phyloP scores from a whole-genome alignment of 2,888 invertebrate species.

The Plagiodera versicolora region DNA sequence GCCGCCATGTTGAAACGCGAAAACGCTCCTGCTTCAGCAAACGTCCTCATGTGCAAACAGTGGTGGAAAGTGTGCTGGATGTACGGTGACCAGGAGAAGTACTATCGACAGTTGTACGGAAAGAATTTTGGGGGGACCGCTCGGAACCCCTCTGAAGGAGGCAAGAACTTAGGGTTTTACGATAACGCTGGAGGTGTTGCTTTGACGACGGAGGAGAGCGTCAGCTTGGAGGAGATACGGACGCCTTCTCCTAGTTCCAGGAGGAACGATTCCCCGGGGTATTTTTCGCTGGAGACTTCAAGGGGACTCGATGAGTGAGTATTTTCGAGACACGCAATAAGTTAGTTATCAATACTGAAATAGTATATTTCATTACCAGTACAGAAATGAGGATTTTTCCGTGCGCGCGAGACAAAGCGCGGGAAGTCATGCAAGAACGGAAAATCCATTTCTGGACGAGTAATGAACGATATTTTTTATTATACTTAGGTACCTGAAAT shows the following conservation, averaged over 20 bases:
- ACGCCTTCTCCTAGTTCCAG: slow-evolving; percentile 31
- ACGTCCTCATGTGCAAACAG: slow-evolving; percentile 80
- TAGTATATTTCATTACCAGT: too few relatives aligned
- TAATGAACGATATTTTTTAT: too few relatives aligned
- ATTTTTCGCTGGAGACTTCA: slow-evolving; percentile 42
- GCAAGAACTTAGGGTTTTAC: slow-evolving; percentile 25
- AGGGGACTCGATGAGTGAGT: slow-evolving; percentile 47
- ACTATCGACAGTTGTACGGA: slow-evolving; percentile 81
- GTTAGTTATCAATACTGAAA: neutral
- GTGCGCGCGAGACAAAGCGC: too few relatives aligned
- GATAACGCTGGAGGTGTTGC: slow-evolving; percentile 24
- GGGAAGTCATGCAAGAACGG: too few relatives aligned
- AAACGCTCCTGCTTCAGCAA: slow-evolving; percentile 59
- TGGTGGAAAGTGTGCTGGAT: slow-evolving; percentile 92
- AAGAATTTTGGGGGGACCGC: slow-evolving; percentile 33
- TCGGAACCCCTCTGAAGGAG: neutral
- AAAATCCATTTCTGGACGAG: too few relatives aligned
- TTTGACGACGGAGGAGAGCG: slow-evolving; percentile 29
- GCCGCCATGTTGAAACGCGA: slow-evolving; percentile 47
- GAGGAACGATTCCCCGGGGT: slow-evolving; percentile 34
- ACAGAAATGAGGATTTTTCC: too few relatives aligned
- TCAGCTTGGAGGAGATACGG: slow-evolving; percentile 36
- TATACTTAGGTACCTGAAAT: too few relatives aligned
- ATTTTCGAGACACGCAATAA: neutral
- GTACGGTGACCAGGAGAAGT: slow-evolving; percentile 83